phyloP scores from a whole-genome alignment of 2,113 vertebrate genomes.

The Psettodes erumei region DNA sequence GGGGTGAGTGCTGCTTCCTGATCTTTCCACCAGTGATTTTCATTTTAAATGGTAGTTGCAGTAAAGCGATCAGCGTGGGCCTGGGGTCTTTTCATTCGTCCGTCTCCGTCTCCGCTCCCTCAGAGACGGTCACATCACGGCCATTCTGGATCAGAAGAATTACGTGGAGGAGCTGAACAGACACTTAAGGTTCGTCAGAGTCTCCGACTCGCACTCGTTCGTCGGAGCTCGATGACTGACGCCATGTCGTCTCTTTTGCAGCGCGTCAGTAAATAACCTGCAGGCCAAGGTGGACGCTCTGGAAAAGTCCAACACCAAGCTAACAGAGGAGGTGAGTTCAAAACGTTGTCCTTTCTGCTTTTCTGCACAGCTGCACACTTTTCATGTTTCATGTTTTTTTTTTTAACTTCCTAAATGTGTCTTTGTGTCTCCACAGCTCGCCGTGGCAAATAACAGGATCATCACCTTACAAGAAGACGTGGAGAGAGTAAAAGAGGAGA shows the following conservation, averaged over 20 bases:
- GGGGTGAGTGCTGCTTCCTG: slow-evolving; percentile 84
- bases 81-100: no score
- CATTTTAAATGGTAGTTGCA: not conserved
- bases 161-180: slow-evolving; percentile 99
- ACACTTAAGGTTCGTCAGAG: slow-evolving; percentile 90
- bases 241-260: slow-evolving; percentile 59
- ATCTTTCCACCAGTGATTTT: not conserved
- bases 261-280: slow-evolving; percentile 97
- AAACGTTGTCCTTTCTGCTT: fast-evolving
- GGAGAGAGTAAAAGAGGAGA: slow-evolving; percentile 94
- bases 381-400: no score
- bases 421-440: slow-evolving; percentile 85
- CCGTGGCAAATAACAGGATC: slow-evolving; percentile 97
- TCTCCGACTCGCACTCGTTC: fast-evolving
- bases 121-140: slow-evolving; percentile 96
- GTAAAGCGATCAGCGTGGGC: not conserved
- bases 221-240: not conserved
- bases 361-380: not conserved
- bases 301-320: slow-evolving; percentile 98
- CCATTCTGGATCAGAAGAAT: slow-evolving; percentile 99
- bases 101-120: not conserved
- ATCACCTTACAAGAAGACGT: slow-evolving; percentile 98
- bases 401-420: no score
- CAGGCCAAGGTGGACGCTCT: slow-evolving; percentile 97
- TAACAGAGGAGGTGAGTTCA: slow-evolving; percentile 91